A percentile compares a stretch with the other conserved stretches of the same genome.
phyloP scores from a whole-genome alignment of 2,113 vertebrate species.

The Bucco capensis region DNA sequence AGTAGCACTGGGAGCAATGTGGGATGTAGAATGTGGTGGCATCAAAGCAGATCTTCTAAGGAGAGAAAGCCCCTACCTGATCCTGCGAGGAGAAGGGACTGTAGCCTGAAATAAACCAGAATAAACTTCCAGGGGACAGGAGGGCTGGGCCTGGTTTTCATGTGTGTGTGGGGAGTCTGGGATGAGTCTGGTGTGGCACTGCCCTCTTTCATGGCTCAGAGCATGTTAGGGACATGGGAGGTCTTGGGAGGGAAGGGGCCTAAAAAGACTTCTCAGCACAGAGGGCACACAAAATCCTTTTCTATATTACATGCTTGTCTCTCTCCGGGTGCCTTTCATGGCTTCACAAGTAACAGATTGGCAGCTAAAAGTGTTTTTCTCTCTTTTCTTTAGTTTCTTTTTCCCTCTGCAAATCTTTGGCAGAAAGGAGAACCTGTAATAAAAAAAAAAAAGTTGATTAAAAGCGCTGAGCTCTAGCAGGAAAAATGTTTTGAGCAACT shows the following conservation, averaged over 20 bases:
- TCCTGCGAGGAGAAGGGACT: rapidly evolving
- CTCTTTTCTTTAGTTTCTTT: not conserved
- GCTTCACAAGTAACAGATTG: slow-evolving; percentile 42
- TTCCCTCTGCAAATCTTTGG: slow-evolving; percentile 10
- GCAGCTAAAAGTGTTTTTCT: slow-evolving; percentile 9
- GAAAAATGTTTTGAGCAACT: slow-evolving; percentile 11
- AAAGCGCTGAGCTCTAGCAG: slow-evolving; percentile 1
- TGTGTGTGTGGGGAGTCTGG: not conserved
- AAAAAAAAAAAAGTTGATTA: not conserved
- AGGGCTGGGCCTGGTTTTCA: not conserved
- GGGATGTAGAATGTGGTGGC: not conserved
- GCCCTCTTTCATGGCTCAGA: not conserved
- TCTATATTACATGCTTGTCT: not conserved
- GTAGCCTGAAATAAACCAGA: not conserved
- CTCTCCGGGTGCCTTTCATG: not conserved
- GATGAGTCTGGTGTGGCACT: not conserved
- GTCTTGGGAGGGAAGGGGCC: not conserved
- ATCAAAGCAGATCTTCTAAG: not conserved
- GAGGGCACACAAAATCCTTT: not conserved
- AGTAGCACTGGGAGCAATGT: not conserved
- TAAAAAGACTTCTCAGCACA: not conserved
- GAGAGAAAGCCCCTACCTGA: not conserved
- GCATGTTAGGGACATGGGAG: not conserved
- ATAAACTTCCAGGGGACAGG: not conserved
- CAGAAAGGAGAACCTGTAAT: slow-evolving; percentile 1